Conservation (phyloP, 2,797 vertebrate species). For the Gobionotothen gibberifrons region DNA sequence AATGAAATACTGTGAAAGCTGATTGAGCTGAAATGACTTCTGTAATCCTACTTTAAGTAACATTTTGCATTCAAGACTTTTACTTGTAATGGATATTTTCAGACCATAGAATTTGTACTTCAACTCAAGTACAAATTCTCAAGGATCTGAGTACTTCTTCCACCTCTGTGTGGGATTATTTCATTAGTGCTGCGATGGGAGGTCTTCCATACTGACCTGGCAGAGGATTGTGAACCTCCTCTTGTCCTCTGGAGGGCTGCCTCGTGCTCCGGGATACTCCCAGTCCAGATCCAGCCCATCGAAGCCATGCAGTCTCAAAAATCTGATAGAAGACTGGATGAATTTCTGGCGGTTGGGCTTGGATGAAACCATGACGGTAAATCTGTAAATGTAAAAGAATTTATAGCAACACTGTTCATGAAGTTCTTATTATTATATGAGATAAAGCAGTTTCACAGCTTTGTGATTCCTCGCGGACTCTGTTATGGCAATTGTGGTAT, state of each 20-base stretch:
- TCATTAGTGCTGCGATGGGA: neutral
- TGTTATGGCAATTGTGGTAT: no score
- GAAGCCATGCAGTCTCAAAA: slow-evolving; percentile 82
- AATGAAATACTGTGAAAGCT: no score
- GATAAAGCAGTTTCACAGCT: neutral
- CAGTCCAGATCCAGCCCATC: slow-evolving; percentile 89
- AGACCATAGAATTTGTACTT: no score
- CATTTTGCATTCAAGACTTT: no score
- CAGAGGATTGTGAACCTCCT: slow-evolving; percentile 80
- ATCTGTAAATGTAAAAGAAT: slow-evolving; percentile 69
- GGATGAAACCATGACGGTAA: slow-evolving; percentile 80
- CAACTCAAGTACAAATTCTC: no score
- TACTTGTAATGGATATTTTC: no score
- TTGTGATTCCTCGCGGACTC: neutral
- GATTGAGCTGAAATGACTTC: no score
- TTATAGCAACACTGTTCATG: neutral
- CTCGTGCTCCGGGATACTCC: slow-evolving; percentile 86
- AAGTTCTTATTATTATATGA: neutral
- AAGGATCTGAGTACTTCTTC: neutral
- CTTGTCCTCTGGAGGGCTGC: slow-evolving; percentile 84
- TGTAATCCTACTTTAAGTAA: no score
- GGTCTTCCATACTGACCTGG: slow-evolving; percentile 64
- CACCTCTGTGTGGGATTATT: neutral
- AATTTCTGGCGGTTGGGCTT: slow-evolving; percentile 77
- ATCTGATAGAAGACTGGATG: slow-evolving; percentile 79